These are phyloP conservation scores for Xenopus petersii DNA, from an alignment of 2,797 vertebrate species.

Conservation along the genomic window DNA sequence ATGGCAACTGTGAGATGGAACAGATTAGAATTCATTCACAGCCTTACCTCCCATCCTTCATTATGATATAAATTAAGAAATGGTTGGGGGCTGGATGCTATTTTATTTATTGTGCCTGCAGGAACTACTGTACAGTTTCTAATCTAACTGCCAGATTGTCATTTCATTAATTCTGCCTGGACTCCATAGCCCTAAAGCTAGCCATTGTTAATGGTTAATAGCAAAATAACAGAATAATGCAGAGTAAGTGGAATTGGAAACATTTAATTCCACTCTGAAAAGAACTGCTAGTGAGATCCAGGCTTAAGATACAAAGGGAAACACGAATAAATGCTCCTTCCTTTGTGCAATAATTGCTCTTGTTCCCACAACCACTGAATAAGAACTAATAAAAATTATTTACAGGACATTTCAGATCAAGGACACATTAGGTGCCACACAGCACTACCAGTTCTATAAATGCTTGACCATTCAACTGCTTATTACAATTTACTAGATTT, in stretches of 20 bases:
- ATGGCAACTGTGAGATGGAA: neutral
- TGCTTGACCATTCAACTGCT: constrained; percentile 14
- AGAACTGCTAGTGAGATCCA: neutral
- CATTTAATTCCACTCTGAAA: neutral
- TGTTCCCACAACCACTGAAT: neutral
- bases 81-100: neutral
- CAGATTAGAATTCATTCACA: neutral
- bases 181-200: neutral
- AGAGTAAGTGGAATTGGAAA: neutral
- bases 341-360: neutral
- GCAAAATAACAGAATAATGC: neutral
- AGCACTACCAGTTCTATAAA: constrained; percentile 24
- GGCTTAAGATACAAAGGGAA: neutral
- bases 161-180: neutral
- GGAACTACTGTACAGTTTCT: neutral
- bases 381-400: neutral
- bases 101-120: neutral
- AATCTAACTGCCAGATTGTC: neutral
- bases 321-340: neutral
- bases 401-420: constrained; percentile 11
- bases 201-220: neutral
- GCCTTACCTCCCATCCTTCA: neutral
- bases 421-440: constrained; percentile 12
- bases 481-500: constrained; percentile 37
- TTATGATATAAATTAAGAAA: neutral